These are phyloP conservation scores for Chrysemys picta DNA, from an alignment of 2,113 vertebrate genomes.

Conservation along the genomic window DNA sequence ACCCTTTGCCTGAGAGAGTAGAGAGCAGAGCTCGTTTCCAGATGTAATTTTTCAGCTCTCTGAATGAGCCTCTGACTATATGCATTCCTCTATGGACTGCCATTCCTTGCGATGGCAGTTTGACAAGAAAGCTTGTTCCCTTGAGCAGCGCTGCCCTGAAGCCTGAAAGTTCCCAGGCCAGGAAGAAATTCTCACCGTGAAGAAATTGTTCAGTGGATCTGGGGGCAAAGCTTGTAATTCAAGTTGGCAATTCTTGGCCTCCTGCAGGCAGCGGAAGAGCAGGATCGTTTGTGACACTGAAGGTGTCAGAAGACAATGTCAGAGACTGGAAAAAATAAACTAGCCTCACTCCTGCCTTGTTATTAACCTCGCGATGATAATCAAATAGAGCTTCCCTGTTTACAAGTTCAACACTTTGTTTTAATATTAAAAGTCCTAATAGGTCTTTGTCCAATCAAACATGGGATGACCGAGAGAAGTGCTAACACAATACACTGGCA, in stretches of 20 bases:
- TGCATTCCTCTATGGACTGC: neutral
- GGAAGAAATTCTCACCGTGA: neutral
- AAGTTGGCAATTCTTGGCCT: neutral
- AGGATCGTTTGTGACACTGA: neutral
- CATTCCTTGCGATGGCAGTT: neutral
- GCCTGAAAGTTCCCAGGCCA: neutral
- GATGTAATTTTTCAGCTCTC: neutral
- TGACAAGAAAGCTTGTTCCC: neutral
- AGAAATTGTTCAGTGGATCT: accelerated
- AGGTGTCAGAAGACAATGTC: neutral
- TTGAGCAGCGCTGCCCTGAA: neutral
- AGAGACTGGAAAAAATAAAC: neutral
- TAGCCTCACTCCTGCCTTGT: neutral
- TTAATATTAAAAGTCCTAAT: neutral
- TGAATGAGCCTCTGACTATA: neutral
- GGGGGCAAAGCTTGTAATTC: neutral
- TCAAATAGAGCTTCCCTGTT: neutral
- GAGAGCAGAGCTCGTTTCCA: accelerated
- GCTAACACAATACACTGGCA: neutral
- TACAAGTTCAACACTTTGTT: neutral
- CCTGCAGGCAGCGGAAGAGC: neutral
- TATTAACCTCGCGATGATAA: neutral
- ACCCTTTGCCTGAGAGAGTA: neutral
- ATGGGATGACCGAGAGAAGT: too few relatives aligned
- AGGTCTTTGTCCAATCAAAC: too few relatives aligned